Evolutionary conservation across 2,888 invertebrate species (phyloP).

Genomic region (Clanis bilineata): DNA sequence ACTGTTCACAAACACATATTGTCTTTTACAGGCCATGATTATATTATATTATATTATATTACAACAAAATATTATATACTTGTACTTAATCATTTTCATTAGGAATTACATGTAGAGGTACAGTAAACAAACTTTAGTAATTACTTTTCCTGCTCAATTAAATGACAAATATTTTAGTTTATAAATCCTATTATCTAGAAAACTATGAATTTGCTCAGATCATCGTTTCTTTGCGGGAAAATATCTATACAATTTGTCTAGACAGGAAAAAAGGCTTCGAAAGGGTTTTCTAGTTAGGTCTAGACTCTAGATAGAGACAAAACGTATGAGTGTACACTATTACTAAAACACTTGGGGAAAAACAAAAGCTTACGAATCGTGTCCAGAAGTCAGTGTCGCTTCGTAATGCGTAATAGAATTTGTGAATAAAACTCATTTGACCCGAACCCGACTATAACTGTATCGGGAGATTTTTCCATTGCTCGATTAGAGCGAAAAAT

Average conservation of each 20-base stretch:
- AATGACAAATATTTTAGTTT: too few species aligned
- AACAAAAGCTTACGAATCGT: not conserved
- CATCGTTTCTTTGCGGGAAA: not conserved
- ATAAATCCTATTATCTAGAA: too few species aligned
- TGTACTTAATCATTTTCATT: too few species aligned
- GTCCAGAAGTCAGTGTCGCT: not conserved
- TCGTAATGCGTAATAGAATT: conserved; percentile 15
- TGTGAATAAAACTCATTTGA: conserved; percentile 16
- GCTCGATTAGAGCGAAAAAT: not conserved
- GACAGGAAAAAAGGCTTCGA: not conserved
- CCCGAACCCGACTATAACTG: not conserved
- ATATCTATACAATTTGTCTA: too few species aligned
- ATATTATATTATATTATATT: too few species aligned
- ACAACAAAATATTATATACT: too few species aligned
- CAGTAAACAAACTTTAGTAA: too few species aligned
- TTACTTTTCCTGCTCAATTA: too few species aligned
- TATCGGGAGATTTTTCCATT: not conserved
- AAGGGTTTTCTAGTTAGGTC: not conserved
- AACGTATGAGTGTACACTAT: not conserved
- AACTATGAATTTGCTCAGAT: too few species aligned
- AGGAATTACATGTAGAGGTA: too few species aligned
- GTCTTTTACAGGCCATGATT: too few species aligned
- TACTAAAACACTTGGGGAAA: not conserved
- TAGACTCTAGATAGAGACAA: not conserved
- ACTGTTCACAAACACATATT: not conserved